A percentile compares a stretch with the other conserved stretches of the same genome.
Evolutionary conservation across 2,888 invertebrate species (phyloP).

Genomic region (Eupelmus urozonus): DNA sequence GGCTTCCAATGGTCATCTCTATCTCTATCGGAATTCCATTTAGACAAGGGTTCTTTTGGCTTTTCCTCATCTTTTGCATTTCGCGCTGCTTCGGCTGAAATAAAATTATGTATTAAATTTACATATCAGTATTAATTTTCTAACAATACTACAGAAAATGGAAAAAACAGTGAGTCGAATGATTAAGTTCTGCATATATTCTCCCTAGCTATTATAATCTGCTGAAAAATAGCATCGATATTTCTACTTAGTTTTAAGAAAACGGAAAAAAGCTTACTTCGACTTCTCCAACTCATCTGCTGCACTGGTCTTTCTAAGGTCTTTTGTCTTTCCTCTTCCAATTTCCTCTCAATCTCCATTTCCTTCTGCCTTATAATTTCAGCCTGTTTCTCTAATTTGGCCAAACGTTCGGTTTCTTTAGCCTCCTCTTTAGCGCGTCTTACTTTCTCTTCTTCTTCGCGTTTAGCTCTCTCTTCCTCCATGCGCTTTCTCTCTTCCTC

Average conservation of each 20-base stretch:
- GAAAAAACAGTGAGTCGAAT: too few relatives aligned
- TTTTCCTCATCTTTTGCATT: background rate
- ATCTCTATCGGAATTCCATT: constrained; percentile 7
- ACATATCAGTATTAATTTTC: too few relatives aligned
- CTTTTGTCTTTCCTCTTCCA: constrained; percentile 77
- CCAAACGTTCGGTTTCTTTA: constrained; percentile 81
- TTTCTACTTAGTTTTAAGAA: too few relatives aligned
- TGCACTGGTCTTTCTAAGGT: constrained; percentile 35
- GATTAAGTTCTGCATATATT: too few relatives aligned
- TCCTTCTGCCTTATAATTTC: constrained; percentile 84
- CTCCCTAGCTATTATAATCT: too few relatives aligned
- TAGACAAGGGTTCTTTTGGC: constrained; percentile 1
- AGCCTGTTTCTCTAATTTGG: constrained; percentile 83
- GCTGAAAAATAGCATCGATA: too few relatives aligned
- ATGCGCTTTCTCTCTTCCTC: constrained; percentile 81
- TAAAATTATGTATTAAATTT: background rate
- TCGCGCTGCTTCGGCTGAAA: constrained; percentile 31
- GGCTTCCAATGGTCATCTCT: constrained; percentile 36
- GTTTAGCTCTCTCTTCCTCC: constrained; percentile 80
- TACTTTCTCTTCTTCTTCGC: constrained; percentile 81
- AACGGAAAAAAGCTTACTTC: constrained; percentile 36
- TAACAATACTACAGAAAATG: too few relatives aligned
- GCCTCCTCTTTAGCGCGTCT: constrained; percentile 82
- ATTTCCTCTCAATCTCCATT: constrained; percentile 84
- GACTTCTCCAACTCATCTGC: constrained; percentile 49